These are phyloP conservation scores for Euleptes europaea DNA, from an alignment of 2,113 vertebrate genomes.

Conservation along the genomic window DNA sequence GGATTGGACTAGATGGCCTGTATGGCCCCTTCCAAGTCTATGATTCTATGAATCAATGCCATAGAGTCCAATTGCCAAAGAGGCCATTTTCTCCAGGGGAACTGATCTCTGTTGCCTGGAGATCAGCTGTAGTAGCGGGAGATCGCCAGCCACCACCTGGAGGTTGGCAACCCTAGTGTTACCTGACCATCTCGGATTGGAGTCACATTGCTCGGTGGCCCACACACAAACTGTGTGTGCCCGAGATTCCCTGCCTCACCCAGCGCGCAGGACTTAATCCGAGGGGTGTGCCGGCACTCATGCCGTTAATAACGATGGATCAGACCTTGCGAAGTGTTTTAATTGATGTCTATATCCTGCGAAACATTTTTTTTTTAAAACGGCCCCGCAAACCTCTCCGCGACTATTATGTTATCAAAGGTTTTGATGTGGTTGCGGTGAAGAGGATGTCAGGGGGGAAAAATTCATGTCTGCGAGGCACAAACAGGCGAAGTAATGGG, in stretches of 20 bases:
- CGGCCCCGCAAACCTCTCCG: slow-evolving; percentile 64
- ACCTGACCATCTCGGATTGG: rapidly evolving
- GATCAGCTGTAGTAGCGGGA: too few relatives aligned
- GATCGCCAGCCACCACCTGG: too few relatives aligned
- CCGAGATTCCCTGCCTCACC: slow-evolving; percentile 55
- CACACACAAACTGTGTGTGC: slow-evolving; percentile 38
- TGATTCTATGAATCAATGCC: too few relatives aligned
- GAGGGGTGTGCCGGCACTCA: slow-evolving; percentile 72
- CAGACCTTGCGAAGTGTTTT: slow-evolving; percentile 71
- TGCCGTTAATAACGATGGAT: slow-evolving; percentile 72
- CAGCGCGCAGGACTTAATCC: slow-evolving; percentile 71
- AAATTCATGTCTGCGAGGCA: slow-evolving; percentile 73
- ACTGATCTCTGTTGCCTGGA: too few relatives aligned
- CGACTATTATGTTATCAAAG: slow-evolving; percentile 71
- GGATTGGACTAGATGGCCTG: too few relatives aligned
- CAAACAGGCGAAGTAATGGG: slow-evolving; percentile 74
- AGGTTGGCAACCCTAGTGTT: rapidly evolving
- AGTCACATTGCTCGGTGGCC: not conserved
- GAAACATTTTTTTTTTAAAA: slow-evolving; percentile 74
- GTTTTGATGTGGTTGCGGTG: slow-evolving; percentile 69
- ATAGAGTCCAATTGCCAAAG: too few relatives aligned
- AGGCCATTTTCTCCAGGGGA: too few relatives aligned
- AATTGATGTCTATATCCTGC: slow-evolving; percentile 75
- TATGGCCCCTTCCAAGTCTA: too few relatives aligned
- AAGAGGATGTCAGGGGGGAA: slow-evolving; percentile 68